Percentiles rank a stretch among this genome's conserved stretches.
These are phyloP conservation scores for Hirundo rustica DNA, from an alignment of 2,797 vertebrate species.

Conservation along the genomic window DNA sequence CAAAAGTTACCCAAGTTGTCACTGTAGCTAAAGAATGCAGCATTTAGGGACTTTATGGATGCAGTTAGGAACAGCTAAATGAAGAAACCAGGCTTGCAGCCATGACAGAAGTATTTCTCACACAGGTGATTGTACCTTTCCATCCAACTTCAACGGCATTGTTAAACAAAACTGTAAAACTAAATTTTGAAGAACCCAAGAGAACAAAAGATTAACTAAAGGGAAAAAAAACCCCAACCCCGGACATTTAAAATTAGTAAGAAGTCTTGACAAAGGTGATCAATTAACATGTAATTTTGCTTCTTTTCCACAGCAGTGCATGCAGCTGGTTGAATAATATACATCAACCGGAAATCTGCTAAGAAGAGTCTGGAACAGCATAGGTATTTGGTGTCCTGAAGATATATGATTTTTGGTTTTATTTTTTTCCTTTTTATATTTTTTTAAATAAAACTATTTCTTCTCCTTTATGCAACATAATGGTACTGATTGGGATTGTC, in stretches of 20 bases:
- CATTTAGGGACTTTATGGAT: constrained; percentile 59
- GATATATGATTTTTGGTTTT: constrained; percentile 26
- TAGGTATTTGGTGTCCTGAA: constrained; percentile 49
- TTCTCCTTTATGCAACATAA: constrained; percentile 87
- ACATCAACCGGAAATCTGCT: constrained; percentile 59
- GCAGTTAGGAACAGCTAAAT: constrained; percentile 25
- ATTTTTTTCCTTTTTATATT: neutral
- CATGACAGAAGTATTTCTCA: constrained; percentile 22
- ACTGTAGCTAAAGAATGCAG: constrained; percentile 59
- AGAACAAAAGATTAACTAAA: constrained; percentile 40
- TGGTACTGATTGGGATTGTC: constrained; percentile 95
- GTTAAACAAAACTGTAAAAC: constrained; percentile 50
- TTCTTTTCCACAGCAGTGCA: constrained; percentile 47
- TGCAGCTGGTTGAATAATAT: constrained; percentile 43
- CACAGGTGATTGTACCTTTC: neutral
- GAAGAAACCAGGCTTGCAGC: constrained; percentile 27
- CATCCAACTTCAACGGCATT: constrained; percentile 39
- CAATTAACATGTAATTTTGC: constrained; percentile 26
- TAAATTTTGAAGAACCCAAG: constrained; percentile 21
- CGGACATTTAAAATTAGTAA: neutral
- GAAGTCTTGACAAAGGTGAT: constrained; percentile 22
- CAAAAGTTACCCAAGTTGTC: constrained; percentile 37
- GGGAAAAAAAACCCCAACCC: neutral
- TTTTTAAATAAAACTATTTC: constrained; percentile 4
- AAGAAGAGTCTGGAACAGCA: constrained; percentile 56